Evolutionary conservation across 2,113 vertebrate genomes (phyloP).

Genomic region (Rallus limicola): DNA sequence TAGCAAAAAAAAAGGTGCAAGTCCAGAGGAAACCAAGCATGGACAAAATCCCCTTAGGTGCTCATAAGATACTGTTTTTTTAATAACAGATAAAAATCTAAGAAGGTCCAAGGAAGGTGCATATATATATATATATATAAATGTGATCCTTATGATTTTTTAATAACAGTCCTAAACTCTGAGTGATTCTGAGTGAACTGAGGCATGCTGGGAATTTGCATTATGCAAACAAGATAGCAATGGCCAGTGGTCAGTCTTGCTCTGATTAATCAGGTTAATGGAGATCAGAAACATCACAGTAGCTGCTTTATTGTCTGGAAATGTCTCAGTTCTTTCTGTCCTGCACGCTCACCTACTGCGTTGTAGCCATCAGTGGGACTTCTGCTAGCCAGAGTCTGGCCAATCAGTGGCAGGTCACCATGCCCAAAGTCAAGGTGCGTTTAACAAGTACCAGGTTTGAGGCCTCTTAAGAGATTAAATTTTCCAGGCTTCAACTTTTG

Average conservation of each 20-base stretch:
- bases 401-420: background rate
- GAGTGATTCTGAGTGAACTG: background rate
- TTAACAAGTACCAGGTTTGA: background rate
- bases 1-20: background rate
- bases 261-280: background rate
- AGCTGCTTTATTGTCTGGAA: background rate
- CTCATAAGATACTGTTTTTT: background rate
- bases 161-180: background rate
- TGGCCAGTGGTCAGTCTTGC: background rate
- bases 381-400: background rate
- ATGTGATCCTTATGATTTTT: background rate
- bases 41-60: background rate
- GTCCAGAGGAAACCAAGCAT: background rate
- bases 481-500: background rate
- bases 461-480: background rate
- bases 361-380: background rate
- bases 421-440: background rate
- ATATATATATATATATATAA: background rate
- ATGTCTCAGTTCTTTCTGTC: background rate
- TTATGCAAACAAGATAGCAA: background rate
- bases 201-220: fast-evolving
- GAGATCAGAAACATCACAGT: background rate
- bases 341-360: fast-evolving
- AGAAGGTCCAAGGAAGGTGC: background rate
- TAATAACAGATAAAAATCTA: background rate